Evolutionary conservation across 64 coral and sea anemone species (phyloP).

Genomic region (Stylophora pistillata): DNA sequence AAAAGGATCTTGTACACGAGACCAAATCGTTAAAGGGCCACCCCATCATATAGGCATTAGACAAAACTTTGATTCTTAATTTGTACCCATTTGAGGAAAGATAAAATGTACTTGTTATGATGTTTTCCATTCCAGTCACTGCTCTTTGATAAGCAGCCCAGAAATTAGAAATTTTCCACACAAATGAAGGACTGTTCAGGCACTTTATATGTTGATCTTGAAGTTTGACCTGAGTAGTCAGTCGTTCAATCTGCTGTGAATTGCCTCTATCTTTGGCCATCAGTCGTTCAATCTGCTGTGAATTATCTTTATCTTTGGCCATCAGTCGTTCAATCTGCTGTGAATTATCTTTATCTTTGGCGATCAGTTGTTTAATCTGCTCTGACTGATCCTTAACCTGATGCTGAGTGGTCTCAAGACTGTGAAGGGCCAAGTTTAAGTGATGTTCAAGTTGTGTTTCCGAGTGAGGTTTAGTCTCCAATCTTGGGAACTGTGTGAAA

Average conservation of each 20-base stretch:
- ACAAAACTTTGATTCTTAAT: neutral
- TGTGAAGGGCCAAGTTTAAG: conserved; percentile 14
- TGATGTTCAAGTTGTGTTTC: conserved; percentile 7
- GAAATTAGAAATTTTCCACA: conserved; percentile 21
- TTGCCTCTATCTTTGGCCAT: no score
- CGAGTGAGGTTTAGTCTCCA: neutral
- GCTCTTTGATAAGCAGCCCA: neutral
- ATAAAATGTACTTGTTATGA: conserved; percentile 5
- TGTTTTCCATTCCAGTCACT: neutral
- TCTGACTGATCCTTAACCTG: conserved; percentile 38
- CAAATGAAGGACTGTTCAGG: neutral
- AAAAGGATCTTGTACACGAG: neutral
- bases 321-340: neutral
- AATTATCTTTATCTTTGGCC: neutral
- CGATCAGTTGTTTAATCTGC: neutral
- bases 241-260: neutral
- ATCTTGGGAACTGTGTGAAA: conserved; percentile 3
- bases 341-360: neutral
- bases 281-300: neutral
- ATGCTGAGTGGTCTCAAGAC: conserved; percentile 11
- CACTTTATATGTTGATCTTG: neutral
- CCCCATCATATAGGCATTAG: neutral
- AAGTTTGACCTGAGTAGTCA: no score
- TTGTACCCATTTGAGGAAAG: conserved; percentile 13
- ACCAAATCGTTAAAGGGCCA: neutral